Percentiles rank a stretch among this genome's conserved stretches.
Evolutionary conservation across 2,113 vertebrate species (phyloP).

Genomic region (Limanda limanda): DNA sequence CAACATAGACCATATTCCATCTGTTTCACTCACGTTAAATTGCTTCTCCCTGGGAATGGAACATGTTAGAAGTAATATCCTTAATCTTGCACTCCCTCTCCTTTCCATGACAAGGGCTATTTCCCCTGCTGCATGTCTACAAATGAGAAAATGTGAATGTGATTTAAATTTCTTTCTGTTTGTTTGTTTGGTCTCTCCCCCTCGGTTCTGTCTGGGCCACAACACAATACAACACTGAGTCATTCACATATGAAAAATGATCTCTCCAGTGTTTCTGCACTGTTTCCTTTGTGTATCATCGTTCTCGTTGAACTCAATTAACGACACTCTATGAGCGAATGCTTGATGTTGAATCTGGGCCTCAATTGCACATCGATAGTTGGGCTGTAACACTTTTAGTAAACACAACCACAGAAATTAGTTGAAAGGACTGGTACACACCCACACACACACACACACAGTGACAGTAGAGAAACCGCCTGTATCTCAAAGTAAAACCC

Average conservation of each 20-base stretch:
- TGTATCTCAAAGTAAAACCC: not conserved
- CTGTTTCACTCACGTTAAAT: not conserved
- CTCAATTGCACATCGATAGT: slow-evolving; percentile 11
- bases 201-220: slow-evolving; percentile 11
- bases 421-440: not conserved
- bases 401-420: not conserved
- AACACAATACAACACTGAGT: slow-evolving; percentile 1
- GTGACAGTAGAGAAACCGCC: not conserved
- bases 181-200: slow-evolving; percentile 8
- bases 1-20: slow-evolving; percentile 6
- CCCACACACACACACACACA: too few relatives aligned
- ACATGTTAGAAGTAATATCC: slow-evolving; percentile 5
- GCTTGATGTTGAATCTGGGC: not conserved
- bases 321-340: not conserved
- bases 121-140: slow-evolving; percentile 49
- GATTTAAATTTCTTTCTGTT: slow-evolving; percentile 21
- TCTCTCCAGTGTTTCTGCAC: slow-evolving; percentile 21
- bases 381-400: slow-evolving; percentile 4
- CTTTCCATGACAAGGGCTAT: slow-evolving; percentile 64
- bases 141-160: slow-evolving; percentile 43
- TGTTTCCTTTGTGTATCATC: not conserved
- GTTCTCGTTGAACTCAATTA: not conserved
- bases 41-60: not conserved
- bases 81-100: slow-evolving; percentile 35
- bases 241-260: slow-evolving; percentile 45